Conservation (phyloP, 2,113 vertebrate species). For the Polyodon spathula region DNA sequence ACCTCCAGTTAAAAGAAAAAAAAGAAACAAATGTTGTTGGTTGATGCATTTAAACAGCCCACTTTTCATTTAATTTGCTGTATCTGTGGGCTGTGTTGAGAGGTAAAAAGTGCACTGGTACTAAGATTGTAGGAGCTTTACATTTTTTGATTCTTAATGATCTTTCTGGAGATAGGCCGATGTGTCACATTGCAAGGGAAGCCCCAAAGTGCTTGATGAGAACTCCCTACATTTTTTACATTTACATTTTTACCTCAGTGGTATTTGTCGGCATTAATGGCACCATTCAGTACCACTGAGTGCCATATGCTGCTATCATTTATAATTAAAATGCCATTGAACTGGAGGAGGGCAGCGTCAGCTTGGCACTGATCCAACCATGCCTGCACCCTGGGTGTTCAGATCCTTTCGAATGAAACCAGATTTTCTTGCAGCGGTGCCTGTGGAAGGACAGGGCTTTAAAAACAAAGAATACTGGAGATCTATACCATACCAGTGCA, state of each 20-base stretch:
- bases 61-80: constrained; percentile 4
- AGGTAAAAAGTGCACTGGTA: not conserved
- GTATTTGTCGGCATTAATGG: not conserved
- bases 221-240: not conserved
- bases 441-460: too few species aligned
- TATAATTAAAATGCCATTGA: constrained; percentile 1
- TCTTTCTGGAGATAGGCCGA: too few species aligned
- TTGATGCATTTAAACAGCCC: constrained; percentile 1
- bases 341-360: not conserved
- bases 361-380: constrained; percentile 1
- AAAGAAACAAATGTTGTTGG: constrained; percentile 15
- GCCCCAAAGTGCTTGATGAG: not conserved
- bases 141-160: too few species aligned
- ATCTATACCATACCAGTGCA: too few species aligned
- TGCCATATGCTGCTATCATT: constrained; percentile 2
- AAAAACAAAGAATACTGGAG: too few species aligned
- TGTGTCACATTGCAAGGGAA: not conserved
- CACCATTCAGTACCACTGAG: not conserved
- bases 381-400: not conserved
- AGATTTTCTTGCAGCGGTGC: not conserved
- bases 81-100: constrained; percentile 4
- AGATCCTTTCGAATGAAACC: not conserved
- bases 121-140: too few species aligned
- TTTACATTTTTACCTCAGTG: not conserved
- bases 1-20: constrained; percentile 5